These are phyloP conservation scores for Cynopterus sphinx DNA, from an alignment of 2,797 vertebrate species.

Conservation along the genomic window DNA sequence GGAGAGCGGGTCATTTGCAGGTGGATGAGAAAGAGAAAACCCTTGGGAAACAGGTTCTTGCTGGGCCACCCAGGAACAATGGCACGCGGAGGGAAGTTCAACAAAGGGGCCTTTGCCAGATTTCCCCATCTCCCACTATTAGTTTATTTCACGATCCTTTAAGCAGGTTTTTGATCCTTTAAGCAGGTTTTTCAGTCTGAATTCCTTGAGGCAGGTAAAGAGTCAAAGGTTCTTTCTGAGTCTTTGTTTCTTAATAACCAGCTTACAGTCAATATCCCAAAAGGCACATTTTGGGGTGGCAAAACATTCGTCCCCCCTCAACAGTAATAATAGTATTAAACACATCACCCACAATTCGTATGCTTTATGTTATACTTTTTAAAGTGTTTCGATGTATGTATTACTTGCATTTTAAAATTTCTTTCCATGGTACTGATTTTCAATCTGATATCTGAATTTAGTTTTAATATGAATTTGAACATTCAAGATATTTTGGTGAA, in stretches of 20 bases:
- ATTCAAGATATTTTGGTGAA: conserved; percentile 13
- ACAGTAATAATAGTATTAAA: background rate
- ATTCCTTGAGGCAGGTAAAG: background rate
- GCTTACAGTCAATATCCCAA: background rate
- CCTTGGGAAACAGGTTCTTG: background rate
- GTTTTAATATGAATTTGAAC: conserved; percentile 46
- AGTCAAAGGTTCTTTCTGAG: background rate
- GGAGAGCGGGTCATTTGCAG: background rate
- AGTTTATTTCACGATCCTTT: no score
- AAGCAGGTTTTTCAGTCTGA: background rate
- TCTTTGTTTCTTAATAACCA: background rate
- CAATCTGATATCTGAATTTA: background rate
- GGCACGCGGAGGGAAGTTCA: background rate
- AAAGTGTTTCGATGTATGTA: background rate
- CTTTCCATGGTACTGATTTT: background rate
- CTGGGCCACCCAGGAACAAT: background rate
- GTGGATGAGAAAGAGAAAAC: background rate
- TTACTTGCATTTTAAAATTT: background rate
- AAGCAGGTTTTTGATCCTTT: background rate
- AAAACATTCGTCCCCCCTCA: background rate
- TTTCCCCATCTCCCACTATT: no score
- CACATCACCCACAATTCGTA: background rate
- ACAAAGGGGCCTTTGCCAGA: no score
- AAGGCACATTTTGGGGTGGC: background rate
- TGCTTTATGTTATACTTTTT: background rate